phyloP scores from a whole-genome alignment of 2,113 vertebrate species.

The Otocyon megalotis region DNA sequence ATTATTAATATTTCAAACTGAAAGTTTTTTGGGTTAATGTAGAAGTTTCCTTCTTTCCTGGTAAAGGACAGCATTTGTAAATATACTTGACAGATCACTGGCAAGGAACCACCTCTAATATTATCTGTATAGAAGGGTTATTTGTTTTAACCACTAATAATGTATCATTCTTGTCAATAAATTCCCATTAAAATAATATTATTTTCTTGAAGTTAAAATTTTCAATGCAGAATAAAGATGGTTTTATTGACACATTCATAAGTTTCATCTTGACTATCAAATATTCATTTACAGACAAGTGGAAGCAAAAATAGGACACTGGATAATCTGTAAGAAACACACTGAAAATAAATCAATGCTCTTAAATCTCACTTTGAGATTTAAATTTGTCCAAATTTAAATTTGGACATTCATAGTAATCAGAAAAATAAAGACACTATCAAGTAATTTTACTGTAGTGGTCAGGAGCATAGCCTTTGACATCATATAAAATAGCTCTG shows the following conservation, averaged over 20 bases:
- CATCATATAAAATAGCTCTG: not conserved
- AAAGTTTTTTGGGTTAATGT: slow-evolving; percentile 18
- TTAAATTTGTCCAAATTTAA: no score
- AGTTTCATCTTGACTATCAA: slow-evolving; percentile 62
- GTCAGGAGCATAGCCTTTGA: not conserved
- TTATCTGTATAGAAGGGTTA: slow-evolving; percentile 48
- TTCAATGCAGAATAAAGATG: slow-evolving; percentile 52
- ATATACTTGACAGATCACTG: slow-evolving; percentile 38
- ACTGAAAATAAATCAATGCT: slow-evolving; percentile 49
- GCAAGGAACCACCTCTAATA: not conserved
- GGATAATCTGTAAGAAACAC: not conserved
- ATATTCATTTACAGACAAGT: slow-evolving; percentile 38
- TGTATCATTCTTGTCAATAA: slow-evolving; percentile 66
- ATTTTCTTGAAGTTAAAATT: slow-evolving; percentile 56
- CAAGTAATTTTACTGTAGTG: not conserved
- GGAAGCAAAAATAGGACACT: slow-evolving; percentile 15
- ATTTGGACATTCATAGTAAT: not conserved
- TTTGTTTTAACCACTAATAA: slow-evolving; percentile 59
- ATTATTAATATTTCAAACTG: slow-evolving; percentile 46
- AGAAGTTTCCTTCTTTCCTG: not conserved
- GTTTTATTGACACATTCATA: slow-evolving; percentile 56
- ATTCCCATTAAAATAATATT: slow-evolving; percentile 56
- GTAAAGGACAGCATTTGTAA: slow-evolving; percentile 42
- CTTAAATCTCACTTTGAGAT: not conserved
- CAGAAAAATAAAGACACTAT: not conserved